phyloP scores from a whole-genome alignment of 1,140 invertebrate species.

The Habropoda laboriosa region DNA sequence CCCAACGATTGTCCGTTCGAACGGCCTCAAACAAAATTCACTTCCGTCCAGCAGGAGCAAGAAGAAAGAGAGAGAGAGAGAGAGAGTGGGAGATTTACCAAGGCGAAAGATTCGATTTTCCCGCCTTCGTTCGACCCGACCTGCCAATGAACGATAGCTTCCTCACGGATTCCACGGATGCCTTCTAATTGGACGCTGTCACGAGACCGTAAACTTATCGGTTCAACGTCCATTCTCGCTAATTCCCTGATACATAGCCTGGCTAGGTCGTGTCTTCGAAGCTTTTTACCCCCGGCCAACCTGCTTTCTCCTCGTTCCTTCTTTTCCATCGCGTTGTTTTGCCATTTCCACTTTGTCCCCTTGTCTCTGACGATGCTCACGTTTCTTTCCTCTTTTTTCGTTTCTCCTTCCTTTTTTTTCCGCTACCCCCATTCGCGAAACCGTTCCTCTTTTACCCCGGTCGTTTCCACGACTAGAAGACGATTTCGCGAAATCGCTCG shows the following conservation, averaged over 20 bases:
- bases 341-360: background rate
- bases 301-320: background rate
- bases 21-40: background rate
- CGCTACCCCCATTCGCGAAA: background rate
- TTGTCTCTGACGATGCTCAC: background rate
- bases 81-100: background rate
- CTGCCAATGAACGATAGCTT: constrained; percentile 17
- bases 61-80: background rate
- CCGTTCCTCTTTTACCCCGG: background rate
- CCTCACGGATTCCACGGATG: background rate
- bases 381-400: too few relatives aligned
- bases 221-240: too few relatives aligned
- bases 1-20: constrained; percentile 39
- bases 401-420: background rate
- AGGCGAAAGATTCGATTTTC: background rate
- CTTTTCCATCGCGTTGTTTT: background rate
- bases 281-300: background rate
- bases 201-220: background rate
- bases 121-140: background rate
- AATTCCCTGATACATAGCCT: background rate
- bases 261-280: too few relatives aligned
- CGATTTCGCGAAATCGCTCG: background rate
- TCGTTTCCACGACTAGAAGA: background rate
- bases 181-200: background rate
- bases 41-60: background rate